Evolutionary conservation across 2,888 invertebrate genomes (phyloP).

Genomic region (Pseudococcus longispinus): DNA sequence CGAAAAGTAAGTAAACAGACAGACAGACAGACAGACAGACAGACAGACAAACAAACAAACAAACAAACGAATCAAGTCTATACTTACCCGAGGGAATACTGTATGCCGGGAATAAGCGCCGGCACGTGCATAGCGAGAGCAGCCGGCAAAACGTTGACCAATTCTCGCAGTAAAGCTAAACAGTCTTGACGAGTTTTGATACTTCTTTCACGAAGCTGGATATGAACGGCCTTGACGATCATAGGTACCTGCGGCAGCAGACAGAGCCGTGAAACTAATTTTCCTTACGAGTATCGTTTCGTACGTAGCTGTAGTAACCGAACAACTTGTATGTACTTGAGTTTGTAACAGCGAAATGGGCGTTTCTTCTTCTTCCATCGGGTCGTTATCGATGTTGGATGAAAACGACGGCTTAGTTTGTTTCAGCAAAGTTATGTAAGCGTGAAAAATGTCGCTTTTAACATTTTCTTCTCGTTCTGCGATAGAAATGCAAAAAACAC

Average conservation of each 20-base stretch:
- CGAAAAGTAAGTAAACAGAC: too few species aligned
- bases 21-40: too few species aligned
- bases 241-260: constrained; percentile 69
- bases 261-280: neutral
- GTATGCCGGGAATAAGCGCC: constrained; percentile 83
- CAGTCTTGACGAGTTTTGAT: constrained; percentile 91
- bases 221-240: constrained; percentile 88
- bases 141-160: constrained; percentile 87
- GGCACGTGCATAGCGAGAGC: constrained; percentile 85
- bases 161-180: constrained; percentile 86
- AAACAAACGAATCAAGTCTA: too few species aligned
- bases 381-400: constrained; percentile 72
- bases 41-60: too few species aligned
- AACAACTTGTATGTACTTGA: constrained; percentile 59
- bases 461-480: constrained; percentile 98
- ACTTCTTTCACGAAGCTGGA: constrained; percentile 84
- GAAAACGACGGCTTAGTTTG: constrained; percentile 79
- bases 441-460: constrained; percentile 96
- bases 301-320: neutral
- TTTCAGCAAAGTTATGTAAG: constrained; percentile 89
- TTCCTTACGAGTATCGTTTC: neutral
- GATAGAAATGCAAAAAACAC: constrained; percentile 57
- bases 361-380: constrained; percentile 76
- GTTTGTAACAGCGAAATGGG: constrained; percentile 61
- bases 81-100: constrained; percentile 59